These are phyloP conservation scores for Azemiops feae DNA, from an alignment of 2,113 vertebrate genomes.

Conservation along the genomic window DNA sequence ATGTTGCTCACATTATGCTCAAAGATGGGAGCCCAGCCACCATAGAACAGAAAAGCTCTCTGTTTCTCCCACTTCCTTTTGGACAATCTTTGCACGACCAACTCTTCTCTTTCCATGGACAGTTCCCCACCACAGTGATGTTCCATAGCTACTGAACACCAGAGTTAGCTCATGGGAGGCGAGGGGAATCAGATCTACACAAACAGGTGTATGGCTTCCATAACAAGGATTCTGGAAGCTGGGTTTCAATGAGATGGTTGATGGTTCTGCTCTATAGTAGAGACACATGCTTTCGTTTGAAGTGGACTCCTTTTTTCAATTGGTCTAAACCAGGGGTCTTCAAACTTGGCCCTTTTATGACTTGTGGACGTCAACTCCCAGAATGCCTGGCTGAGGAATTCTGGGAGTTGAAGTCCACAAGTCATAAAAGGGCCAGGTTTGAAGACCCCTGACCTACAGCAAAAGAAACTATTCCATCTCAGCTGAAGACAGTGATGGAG, in stretches of 20 bases:
- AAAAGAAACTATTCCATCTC: background rate
- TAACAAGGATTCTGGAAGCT: background rate
- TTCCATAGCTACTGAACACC: background rate
- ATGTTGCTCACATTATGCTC: background rate
- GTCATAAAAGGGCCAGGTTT: no score
- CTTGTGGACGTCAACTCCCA: no score
- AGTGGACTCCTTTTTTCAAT: background rate
- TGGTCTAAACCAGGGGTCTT: background rate
- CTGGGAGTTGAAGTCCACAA: no score
- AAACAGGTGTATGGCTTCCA: background rate
- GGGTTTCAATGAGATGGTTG: background rate
- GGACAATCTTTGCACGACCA: background rate
- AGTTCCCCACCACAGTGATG: background rate
- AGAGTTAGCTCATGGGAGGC: background rate
- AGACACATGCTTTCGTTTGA: background rate
- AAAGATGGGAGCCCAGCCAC: background rate
- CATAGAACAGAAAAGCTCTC: background rate
- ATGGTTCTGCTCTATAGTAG: background rate
- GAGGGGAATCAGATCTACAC: background rate
- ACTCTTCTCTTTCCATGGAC: background rate
- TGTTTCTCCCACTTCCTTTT: background rate
- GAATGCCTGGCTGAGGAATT: no score
- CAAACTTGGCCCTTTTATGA: no score
- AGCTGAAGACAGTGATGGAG: background rate
- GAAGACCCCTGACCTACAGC: no score